Evolutionary conservation across 2,797 vertebrate genomes (phyloP), one percentile per base, ranked within the genome.

Genomic region (Premnoplex brunnescens): DNA sequence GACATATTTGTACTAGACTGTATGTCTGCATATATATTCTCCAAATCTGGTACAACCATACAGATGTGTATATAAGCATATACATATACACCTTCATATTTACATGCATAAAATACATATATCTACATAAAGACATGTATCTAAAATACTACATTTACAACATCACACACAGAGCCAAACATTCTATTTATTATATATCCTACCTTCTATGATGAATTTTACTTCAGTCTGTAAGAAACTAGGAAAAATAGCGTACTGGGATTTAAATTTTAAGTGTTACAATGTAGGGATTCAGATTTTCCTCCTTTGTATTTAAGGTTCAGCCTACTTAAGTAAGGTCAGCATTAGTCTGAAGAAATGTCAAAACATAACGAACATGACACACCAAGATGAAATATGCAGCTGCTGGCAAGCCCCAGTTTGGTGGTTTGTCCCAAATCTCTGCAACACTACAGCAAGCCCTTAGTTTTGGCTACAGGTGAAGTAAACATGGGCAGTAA

Each of bases 211-310:
- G 19, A 81, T 12, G 8, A 91, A 36, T 41, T 76, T 26, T 23
- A 2, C 2, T 59, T 9, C 24, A 32, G 15, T 24, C 14, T 43
- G 63, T 39, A 91, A 68, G 0, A 0, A 46, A 2, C 9, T 16
- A 7, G 3, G 5, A 10, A 63, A 60, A 75, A 58, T 1, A 28
- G 6, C 5, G 17, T 32, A n/a, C 6, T 16, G 9, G 14, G n/a
- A 80, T 85, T 71, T 64, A 84, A 67, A 44, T 55, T 80, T 63
- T 46, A 73, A 46, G 15, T 13, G 2, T 14, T 58, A 26, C 8
- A 66, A 76, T 4, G 6, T 3, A 63, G 9, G 3, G 10, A 62
- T 49, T 67, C 32, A 55, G 10, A 52, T 41, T 81, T 89, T 79
- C 30, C 3, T 51, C 24, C 55, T 54, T 10, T 14, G 24, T 59